phyloP scores from a whole-genome alignment of 1,140 invertebrate genomes.

The Uloborus diversus region DNA sequence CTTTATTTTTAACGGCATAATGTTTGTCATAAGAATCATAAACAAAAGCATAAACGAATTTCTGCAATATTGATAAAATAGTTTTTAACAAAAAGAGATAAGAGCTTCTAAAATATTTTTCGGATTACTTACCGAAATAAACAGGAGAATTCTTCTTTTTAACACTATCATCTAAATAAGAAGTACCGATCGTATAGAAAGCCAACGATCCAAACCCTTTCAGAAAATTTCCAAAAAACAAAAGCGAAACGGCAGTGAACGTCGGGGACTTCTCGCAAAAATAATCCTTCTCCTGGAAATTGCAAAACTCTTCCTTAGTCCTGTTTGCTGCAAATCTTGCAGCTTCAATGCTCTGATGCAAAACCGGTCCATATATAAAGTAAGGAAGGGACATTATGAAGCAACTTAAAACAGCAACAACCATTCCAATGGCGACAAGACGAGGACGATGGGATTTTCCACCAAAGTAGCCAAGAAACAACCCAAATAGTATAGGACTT shows the following conservation, averaged over 20 bases:
- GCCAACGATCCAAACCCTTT: slow-evolving; percentile 76
- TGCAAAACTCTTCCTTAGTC: slow-evolving; percentile 43
- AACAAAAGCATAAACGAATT: not conserved
- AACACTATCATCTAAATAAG: slow-evolving; percentile 93
- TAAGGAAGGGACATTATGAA: slow-evolving; percentile 75
- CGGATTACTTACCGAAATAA: slow-evolving; percentile 79
- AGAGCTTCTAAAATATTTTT: not conserved
- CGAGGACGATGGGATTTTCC: slow-evolving; percentile 74
- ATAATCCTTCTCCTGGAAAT: slow-evolving; percentile 23
- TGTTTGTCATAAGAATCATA: no score
- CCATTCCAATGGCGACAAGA: slow-evolving; percentile 77
- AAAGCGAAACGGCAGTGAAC: slow-evolving; percentile 37
- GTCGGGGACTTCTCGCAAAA: slow-evolving; percentile 29
- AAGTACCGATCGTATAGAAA: slow-evolving; percentile 87
- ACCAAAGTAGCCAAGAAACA: slow-evolving; percentile 74
- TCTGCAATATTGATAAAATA: not conserved
- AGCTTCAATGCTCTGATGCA: not conserved
- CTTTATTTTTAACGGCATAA: no score
- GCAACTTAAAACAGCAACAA: slow-evolving; percentile 75
- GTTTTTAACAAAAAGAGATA: not conserved
- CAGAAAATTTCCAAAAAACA: slow-evolving; percentile 57
- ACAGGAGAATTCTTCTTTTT: slow-evolving; percentile 88
- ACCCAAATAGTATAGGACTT: slow-evolving; percentile 32
- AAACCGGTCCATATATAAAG: slow-evolving; percentile 72
- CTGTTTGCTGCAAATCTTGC: not conserved